These are phyloP conservation scores for Ceyx margarethae DNA, from an alignment of 2,113 vertebrate species.

Conservation along the genomic window DNA sequence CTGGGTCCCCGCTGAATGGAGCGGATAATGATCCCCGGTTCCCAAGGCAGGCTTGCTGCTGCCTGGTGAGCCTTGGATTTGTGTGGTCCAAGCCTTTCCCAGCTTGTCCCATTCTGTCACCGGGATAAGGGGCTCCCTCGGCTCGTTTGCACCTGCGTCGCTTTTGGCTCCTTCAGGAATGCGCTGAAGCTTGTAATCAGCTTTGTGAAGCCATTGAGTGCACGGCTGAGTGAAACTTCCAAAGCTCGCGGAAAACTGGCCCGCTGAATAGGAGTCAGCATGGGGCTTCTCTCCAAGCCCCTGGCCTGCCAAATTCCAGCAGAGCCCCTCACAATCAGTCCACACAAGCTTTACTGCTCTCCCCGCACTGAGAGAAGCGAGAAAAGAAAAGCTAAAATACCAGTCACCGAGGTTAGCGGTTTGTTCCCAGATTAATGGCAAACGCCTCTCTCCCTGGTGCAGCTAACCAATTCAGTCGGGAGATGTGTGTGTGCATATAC, in stretches of 20 bases:
- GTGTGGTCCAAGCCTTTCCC: slow-evolving; percentile 90
- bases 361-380: slow-evolving; percentile 75
- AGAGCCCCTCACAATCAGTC: slow-evolving; percentile 96
- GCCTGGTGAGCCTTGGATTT: slow-evolving; percentile 87
- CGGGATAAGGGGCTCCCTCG: slow-evolving; percentile 87
- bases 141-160: slow-evolving; percentile 96
- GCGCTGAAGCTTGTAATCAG: slow-evolving; percentile 99
- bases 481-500: background rate
- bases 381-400: slow-evolving; percentile 83
- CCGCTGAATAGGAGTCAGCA: slow-evolving; percentile 95
- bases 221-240: slow-evolving; percentile 96
- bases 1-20: slow-evolving; percentile 75
- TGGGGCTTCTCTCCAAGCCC: slow-evolving; percentile 93
- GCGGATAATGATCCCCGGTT: slow-evolving; percentile 81
- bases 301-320: slow-evolving; percentile 97
- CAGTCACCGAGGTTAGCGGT: slow-evolving; percentile 76
- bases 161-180: slow-evolving; percentile 97
- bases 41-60: slow-evolving; percentile 81
- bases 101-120: slow-evolving; percentile 87
- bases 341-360: slow-evolving; percentile 84
- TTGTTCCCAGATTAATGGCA: slow-evolving; percentile 85
- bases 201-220: slow-evolving; percentile 98
- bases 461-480: slow-evolving; percentile 19
- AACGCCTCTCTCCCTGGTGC: slow-evolving; percentile 48
- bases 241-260: slow-evolving; percentile 92